These are phyloP conservation scores for Micrasema minimum DNA, from an alignment of 1,140 invertebrate species.

Conservation along the genomic window DNA sequence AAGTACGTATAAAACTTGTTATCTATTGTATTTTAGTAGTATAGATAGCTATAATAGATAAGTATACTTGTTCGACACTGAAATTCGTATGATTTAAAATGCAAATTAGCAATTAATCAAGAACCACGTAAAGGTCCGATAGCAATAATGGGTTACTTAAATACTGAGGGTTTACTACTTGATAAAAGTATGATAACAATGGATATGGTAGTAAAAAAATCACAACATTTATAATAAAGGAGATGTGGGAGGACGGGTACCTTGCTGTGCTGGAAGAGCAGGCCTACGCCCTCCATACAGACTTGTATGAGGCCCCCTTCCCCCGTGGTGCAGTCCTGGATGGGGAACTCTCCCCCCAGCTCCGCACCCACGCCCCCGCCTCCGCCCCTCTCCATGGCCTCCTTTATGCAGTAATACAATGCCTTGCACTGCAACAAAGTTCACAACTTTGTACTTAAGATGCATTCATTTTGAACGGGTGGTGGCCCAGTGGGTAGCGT, in stretches of 20 bases:
- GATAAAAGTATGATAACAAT: conserved; percentile 5
- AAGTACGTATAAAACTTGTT: too few species aligned
- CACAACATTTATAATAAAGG: conserved; percentile 48
- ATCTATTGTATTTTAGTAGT: too few species aligned
- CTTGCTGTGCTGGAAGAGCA: conserved; percentile 99
- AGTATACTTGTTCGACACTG: too few species aligned
- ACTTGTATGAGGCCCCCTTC: conserved; percentile 98
- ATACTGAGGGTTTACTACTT: conserved; percentile 29
- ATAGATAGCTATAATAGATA: too few species aligned
- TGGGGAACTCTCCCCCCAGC: conserved; percentile 97
- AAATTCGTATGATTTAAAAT: too few species aligned
- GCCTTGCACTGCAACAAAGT: conserved; percentile 88
- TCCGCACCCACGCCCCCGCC: conserved; percentile 84
- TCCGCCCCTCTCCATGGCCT: conserved; percentile 97
- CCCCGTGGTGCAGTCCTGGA: conserved; percentile 95
- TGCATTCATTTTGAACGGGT: not conserved
- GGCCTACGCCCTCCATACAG: conserved; percentile 98
- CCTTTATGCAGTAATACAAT: conserved; percentile 98
- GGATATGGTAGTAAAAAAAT: conserved; percentile 41
- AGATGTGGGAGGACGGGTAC: conserved; percentile 17
- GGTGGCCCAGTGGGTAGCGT: too few species aligned
- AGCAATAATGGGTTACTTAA: not conserved
- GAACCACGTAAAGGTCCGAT: too few species aligned
- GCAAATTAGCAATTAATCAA: too few species aligned
- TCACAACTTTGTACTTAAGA: too few species aligned